Evolutionary conservation across 1,140 invertebrate species (phyloP).

Genomic region (Trinorchestia longiramus): DNA sequence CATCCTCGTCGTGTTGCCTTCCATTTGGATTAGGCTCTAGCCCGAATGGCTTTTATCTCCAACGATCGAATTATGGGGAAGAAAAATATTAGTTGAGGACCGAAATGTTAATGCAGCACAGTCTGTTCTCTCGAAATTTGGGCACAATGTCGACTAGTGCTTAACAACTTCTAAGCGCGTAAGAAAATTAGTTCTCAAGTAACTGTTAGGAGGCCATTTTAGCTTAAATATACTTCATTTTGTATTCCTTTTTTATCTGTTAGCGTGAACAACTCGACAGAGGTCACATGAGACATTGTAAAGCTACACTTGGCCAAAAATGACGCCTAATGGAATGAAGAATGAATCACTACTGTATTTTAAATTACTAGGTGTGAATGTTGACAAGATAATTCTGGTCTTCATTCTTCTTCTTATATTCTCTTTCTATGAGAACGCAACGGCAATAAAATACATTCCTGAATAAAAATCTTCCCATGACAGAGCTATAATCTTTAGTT

Average conservation of each 20-base stretch:
- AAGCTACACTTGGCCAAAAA: not conserved
- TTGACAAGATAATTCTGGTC: no score
- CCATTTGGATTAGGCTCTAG: conserved; percentile 54
- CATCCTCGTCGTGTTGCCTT: conserved; percentile 45
- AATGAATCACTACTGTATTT: not conserved
- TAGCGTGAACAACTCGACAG: not conserved
- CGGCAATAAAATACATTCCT: not conserved
- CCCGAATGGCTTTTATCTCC: conserved; percentile 52
- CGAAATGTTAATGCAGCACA: conserved; percentile 39
- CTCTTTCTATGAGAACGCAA: not conserved
- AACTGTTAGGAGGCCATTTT: not conserved
- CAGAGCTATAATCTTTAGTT: not conserved
- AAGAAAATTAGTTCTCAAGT: not conserved
- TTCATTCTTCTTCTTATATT: not conserved
- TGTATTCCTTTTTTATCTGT: not conserved
- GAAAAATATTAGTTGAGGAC: conserved; percentile 50
- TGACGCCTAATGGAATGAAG: not conserved
- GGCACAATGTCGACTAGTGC: not conserved
- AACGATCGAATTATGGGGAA: conserved; percentile 49
- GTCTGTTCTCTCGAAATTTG: conserved; percentile 1
- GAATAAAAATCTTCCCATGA: not conserved
- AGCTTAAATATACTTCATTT: not conserved
- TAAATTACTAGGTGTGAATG: not conserved
- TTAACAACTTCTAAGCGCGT: not conserved
- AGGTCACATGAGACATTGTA: not conserved